Percentiles rank a stretch among this genome's conserved stretches.
phyloP scores from a whole-genome alignment of 2,113 vertebrate species.

The Xiphias gladius region DNA sequence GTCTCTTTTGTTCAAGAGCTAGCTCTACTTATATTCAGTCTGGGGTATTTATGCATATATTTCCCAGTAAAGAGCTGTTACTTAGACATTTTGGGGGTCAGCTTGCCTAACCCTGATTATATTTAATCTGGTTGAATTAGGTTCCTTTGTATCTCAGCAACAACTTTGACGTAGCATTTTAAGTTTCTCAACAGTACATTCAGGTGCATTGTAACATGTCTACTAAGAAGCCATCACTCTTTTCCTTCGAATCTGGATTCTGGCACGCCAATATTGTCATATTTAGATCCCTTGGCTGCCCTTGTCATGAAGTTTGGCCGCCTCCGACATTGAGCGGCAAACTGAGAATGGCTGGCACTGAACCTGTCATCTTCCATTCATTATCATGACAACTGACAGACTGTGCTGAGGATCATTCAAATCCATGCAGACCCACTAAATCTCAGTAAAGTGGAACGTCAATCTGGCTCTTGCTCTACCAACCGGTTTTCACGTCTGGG shows the following conservation, averaged over 20 bases:
- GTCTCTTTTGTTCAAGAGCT: background rate
- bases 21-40: background rate
- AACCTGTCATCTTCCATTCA: conserved; percentile 76
- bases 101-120: background rate
- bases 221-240: conserved; percentile 23
- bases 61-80: background rate
- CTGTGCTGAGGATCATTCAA: conserved; percentile 69
- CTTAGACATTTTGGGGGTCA: no score
- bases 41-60: background rate
- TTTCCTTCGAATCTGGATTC: conserved; percentile 32
- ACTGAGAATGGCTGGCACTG: conserved; percentile 68
- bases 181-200: background rate
- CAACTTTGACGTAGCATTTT: background rate
- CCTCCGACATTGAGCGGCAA: conserved; percentile 53
- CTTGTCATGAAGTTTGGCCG: conserved; percentile 71
- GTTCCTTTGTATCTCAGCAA: background rate
- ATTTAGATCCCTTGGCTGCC: conserved; percentile 69
- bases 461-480: conserved; percentile 63
- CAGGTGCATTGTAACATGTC: conserved; percentile 1
- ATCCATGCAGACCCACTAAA: conserved; percentile 71
- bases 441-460: conserved; percentile 75
- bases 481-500: conserved; percentile 52
- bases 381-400: conserved; percentile 77
- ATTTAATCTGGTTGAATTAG: background rate
- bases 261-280: conserved; percentile 41